Base-by-base conservation (phyloP, 2,888 invertebrate species). In the Pelosia muscerda region DNA sequence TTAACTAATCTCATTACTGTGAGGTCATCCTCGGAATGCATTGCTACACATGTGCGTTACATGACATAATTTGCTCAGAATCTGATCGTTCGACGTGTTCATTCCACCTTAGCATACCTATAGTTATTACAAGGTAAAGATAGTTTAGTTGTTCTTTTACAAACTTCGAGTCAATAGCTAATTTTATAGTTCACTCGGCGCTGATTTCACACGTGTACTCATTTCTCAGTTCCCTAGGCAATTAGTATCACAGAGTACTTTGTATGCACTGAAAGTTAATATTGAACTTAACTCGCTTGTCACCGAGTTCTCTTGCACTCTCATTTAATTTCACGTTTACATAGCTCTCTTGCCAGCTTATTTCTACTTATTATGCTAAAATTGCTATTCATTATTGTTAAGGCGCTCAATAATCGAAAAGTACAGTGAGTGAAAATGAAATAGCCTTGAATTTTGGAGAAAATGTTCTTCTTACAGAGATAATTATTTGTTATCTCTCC, bases 221-320 rank as follows among this genome's bases (percentile, higher is more conserved):
- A 19, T 42, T n/a, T n/a, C n/a, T n/a, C n/a, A 42, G 13, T 42
- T 1, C 42, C 19, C 42, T 42, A 6, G 42, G 6, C 19, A 42
- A 42, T 42, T 42, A 19, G 19, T 42, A 42, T 42, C 42, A 42
- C 42, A n/a, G 49, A 49, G 15, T 49, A 49, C 49, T 1, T 49
- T 49, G 49, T n/a, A 42, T n/a, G 9, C n/a, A 49, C 49, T 49
- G 49, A 49, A n/a, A 49, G n/a, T 49, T 49, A n/a, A n/a, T 49
- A n/a, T n/a, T 49, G 49, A 49, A 49, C n/a, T 49, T n/a, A 49
- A n/a, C n/a, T 49, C n/a, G 49, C 3, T 49, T n/a, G 49, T 49
- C 49, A 49, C 49, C 19, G 49, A n/a, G 49, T 42, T 6, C 42
- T 19, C 19, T 42, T 42, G 19, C 4, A 42, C 19, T 42, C 19